A percentile compares a stretch with the other conserved stretches of the same genome.
Conservation (phyloP, 2,888 invertebrate genomes). For the Nephrotoma flavescens region DNA sequence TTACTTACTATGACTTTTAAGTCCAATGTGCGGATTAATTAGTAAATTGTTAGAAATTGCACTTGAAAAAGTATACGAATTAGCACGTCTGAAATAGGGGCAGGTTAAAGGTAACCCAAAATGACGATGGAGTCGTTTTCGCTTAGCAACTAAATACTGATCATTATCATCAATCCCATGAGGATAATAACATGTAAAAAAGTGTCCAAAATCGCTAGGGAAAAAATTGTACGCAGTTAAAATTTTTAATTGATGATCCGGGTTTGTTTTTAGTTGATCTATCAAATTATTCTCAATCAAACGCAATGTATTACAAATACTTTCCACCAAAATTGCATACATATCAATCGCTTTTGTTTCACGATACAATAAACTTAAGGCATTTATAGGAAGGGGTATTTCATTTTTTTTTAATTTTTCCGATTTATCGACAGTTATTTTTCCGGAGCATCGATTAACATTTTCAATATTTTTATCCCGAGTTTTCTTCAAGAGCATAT, state of each 20-base stretch:
- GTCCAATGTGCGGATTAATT: conserved; percentile 56
- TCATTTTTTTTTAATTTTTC: conserved; percentile 7
- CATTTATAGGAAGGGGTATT: conserved; percentile 52
- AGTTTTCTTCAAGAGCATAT: conserved; percentile 25
- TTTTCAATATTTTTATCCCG: conserved; percentile 17
- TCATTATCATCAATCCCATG: conserved; percentile 48
- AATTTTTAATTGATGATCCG: conserved; percentile 15
- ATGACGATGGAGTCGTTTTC: conserved; percentile 54
- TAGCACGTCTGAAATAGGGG: conserved; percentile 63
- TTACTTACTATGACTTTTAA: conserved; percentile 22
- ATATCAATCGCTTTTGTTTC: conserved; percentile 46
- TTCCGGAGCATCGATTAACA: conserved; percentile 13
- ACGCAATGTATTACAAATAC: conserved; percentile 53
- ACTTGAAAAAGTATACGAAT: conserved; percentile 41
- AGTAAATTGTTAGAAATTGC: conserved; percentile 37
- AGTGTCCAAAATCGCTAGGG: conserved; percentile 55
- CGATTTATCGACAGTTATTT: conserved; percentile 11
- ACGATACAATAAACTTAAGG: conserved; percentile 53
- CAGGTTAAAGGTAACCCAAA: conserved; percentile 49
- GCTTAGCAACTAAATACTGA: conserved; percentile 34
- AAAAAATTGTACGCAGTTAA: conserved; percentile 54
- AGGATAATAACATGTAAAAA: conserved; percentile 59
- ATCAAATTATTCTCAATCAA: conserved; percentile 47
- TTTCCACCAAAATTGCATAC: conserved; percentile 60
- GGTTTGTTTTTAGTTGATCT: conserved; percentile 33